Percentiles rank a stretch among this genome's conserved stretches.
These are phyloP conservation scores for Drosophila hamatofila DNA, from an alignment of 2,888 invertebrate genomes.

Conservation along the genomic window DNA sequence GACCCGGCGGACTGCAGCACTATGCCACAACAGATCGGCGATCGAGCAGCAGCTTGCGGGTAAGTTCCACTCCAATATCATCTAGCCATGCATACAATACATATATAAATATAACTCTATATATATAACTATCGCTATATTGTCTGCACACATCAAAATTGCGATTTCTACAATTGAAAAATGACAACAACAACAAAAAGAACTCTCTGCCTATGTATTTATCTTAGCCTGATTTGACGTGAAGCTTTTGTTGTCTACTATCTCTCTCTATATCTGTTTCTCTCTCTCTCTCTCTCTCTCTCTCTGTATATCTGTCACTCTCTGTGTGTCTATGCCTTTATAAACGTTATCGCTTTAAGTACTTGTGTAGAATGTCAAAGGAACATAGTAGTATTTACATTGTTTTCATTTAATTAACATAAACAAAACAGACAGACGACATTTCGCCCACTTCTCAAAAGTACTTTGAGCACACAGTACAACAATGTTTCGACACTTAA, in stretches of 20 bases:
- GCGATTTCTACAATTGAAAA: conserved; percentile 10
- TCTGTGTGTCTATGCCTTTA: conserved; percentile 40
- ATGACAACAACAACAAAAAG: conserved; percentile 8
- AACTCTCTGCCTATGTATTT: conserved; percentile 43
- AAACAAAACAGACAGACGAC: conserved; percentile 22
- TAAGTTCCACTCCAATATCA: conserved; percentile 73
- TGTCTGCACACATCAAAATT: conserved; percentile 53
- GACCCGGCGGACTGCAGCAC: conserved; percentile 85
- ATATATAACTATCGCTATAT: conserved; percentile 36
- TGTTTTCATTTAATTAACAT: conserved; percentile 11
- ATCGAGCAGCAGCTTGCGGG: conserved; percentile 84
- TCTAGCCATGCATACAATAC: conserved; percentile 12
- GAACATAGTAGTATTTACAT: conserved; percentile 18
- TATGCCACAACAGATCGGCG: conserved; percentile 85
- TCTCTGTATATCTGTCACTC: background rate
- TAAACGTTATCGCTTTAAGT: conserved; percentile 38
- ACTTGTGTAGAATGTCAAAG: conserved; percentile 43
- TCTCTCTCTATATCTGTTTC: conserved; percentile 38
- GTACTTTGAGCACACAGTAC: conserved; percentile 59
- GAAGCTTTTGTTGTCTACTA: conserved; percentile 84
- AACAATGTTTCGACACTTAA: conserved; percentile 46
- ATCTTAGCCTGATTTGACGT: conserved; percentile 76
- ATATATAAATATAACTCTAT: conserved; percentile 20
- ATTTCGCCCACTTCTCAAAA: conserved; percentile 28
- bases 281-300: background rate